Evolutionary conservation across 2,113 vertebrate species (phyloP), one percentile per base, ranked within the genome.

Genomic region (Solenodon paradoxus): DNA sequence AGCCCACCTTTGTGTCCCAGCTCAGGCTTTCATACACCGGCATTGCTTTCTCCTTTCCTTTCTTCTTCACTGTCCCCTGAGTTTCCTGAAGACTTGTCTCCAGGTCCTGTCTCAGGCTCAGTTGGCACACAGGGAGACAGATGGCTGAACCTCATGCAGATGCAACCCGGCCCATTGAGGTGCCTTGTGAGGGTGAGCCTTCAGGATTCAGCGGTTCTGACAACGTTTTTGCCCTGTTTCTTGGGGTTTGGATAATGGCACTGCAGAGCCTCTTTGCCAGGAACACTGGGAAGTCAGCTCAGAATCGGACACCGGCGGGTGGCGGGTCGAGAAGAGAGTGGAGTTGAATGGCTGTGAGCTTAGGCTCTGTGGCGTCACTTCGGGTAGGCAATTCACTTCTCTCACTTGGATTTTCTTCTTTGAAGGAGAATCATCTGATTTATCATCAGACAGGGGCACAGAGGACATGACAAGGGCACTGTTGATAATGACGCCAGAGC

Each of bases 121-220:
- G 80, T 69, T 82, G 82, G 32, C 71, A 92, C 28, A 68, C 32
- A 86, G 79, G 5, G 51, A 20, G 28, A 35, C 32, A 10, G 9
- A 42, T 59, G 59, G 32, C 55, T 53, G n/a, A 69, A 40, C 16
- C 57, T 61, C 49, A 75, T 28, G 68, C 40, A 11, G 55, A 30
- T 8, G 16, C 4, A 40, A 88, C 4, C 42, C 61, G 9, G 4
- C 17, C 87, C 75, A 77, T 12, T 38, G 78, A 2, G 8, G 53
- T 11, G 63, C 7, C 42, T 94, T 84, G 86, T 88, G 85, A 72
- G 88, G 87, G 97, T 0, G 64, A 22, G 83, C 10, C 49, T n/a
- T 68, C 3, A 55, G 72, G 16, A 8, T 22, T 30, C 35, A 8
- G 57, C 1, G 17, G 17, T 47, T 38, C 66, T 80, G 26, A 85